These are phyloP conservation scores for Teleiodes luculella DNA, from an alignment of 2,888 invertebrate species.

Conservation along the genomic window DNA sequence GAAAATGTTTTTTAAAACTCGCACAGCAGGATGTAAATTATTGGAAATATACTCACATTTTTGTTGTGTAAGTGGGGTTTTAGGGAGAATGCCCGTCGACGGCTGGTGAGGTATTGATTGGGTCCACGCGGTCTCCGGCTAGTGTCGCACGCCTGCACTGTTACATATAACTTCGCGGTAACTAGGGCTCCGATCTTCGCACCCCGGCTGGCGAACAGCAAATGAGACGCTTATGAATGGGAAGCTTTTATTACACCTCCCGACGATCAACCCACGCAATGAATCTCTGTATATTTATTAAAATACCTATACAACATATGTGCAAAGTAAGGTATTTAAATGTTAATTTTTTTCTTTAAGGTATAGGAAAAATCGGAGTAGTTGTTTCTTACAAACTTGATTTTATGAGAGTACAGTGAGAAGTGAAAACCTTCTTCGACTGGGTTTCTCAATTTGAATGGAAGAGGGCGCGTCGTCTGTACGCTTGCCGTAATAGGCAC, in stretches of 20 bases:
- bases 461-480: constrained; percentile 68
- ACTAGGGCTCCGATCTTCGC: constrained; percentile 45
- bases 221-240: constrained; percentile 73
- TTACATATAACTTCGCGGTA: constrained; percentile 8
- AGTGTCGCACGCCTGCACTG: not conserved
- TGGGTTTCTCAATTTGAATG: constrained; percentile 68
- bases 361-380: constrained; percentile 33
- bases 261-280: constrained; percentile 40
- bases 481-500: constrained; percentile 52
- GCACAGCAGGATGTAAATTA: not conserved
- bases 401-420: constrained; percentile 59
- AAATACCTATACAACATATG: constrained; percentile 26
- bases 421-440: constrained; percentile 65
- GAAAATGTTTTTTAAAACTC: not conserved
- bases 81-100: constrained; percentile 2
- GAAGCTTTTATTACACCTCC: constrained; percentile 50
- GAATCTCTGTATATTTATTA: not conserved
- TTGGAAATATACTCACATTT: constrained; percentile 23
- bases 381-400: constrained; percentile 49
- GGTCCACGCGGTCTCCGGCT: constrained; percentile 19
- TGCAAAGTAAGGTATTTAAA: constrained; percentile 28
- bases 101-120: constrained; percentile 27
- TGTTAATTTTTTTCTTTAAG: too few species aligned
- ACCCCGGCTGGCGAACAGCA: constrained; percentile 58
- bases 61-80: constrained; percentile 11